These are phyloP conservation scores for Oryzias javanicus DNA, from an alignment of 2,113 vertebrate genomes.

Conservation along the genomic window DNA sequence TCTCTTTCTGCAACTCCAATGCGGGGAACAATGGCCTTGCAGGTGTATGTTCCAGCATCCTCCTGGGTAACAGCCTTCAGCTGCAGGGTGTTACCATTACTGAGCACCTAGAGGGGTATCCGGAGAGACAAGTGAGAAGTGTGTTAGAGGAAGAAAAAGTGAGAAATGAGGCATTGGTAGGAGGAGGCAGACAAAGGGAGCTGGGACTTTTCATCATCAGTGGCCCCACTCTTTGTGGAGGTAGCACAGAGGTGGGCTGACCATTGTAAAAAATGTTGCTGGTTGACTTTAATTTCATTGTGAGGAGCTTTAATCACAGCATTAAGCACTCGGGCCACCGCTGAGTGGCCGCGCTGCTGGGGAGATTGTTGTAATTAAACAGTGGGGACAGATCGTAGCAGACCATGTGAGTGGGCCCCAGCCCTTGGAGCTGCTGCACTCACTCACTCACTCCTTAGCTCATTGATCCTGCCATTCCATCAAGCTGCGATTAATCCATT, in stretches of 20 bases:
- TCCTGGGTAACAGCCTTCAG: slow-evolving; percentile 83
- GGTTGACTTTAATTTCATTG: slow-evolving; percentile 68
- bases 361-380: slow-evolving; percentile 76
- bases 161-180: slow-evolving; percentile 6
- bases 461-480: slow-evolving; percentile 75
- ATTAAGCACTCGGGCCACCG: slow-evolving; percentile 67
- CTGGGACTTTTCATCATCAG: slow-evolving; percentile 31
- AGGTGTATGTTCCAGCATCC: slow-evolving; percentile 85
- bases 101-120: slow-evolving; percentile 80
- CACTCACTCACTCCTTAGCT: slow-evolving; percentile 71
- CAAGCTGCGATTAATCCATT: slow-evolving; percentile 83
- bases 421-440: slow-evolving; percentile 63
- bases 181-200: slow-evolving; percentile 37
- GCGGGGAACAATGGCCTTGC: slow-evolving; percentile 84
- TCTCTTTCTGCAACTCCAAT: slow-evolving; percentile 83
- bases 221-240: slow-evolving; percentile 38
- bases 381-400: slow-evolving; percentile 53
- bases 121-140: slow-evolving; percentile 39
- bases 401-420: slow-evolving; percentile 59
- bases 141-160: slow-evolving; percentile 21
- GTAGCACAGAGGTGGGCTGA: slow-evolving; percentile 58
- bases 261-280: slow-evolving; percentile 57
- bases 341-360: slow-evolving; percentile 67
- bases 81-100: slow-evolving; percentile 83
- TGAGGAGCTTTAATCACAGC: slow-evolving; percentile 74